Evolutionary conservation across 2,113 vertebrate species (phyloP).

Genomic region (Protobothrops mucrosquamatus): DNA sequence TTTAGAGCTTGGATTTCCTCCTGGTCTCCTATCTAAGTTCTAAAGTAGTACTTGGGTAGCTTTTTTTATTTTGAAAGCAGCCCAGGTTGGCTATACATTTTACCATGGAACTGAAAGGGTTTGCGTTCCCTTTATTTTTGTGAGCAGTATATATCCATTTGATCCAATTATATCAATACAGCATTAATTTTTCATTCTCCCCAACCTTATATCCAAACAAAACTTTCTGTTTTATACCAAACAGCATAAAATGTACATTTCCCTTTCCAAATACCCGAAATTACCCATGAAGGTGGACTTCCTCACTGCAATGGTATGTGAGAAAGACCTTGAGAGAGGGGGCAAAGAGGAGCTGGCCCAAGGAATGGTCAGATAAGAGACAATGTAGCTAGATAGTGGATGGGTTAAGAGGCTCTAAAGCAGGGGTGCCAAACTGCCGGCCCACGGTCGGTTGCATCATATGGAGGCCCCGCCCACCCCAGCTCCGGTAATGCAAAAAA

Average conservation of each 20-base stretch:
- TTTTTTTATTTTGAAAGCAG: not conserved
- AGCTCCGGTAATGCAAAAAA: too few relatives aligned
- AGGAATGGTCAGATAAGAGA: not conserved
- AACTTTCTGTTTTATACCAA: not conserved
- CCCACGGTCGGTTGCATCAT: too few relatives aligned
- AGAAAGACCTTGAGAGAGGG: not conserved
- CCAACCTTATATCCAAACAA: not conserved
- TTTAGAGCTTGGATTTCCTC: not conserved
- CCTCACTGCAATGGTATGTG: not conserved
- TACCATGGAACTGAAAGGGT: too few relatives aligned
- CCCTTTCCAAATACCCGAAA: too few relatives aligned
- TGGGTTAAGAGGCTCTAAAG: not conserved
- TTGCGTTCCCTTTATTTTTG: too few relatives aligned
- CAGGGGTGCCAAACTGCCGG: too few relatives aligned
- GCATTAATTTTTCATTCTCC: not conserved
- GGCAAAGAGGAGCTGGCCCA: too few relatives aligned
- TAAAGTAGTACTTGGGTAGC: not conserved
- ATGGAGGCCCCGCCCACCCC: too few relatives aligned
- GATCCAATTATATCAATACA: not conserved
- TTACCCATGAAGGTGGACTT: not conserved
- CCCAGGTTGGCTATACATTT: not conserved
- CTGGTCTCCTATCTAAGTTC: not conserved
- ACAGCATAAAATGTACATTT: not conserved
- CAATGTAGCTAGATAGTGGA: not conserved
- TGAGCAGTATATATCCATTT: not conserved